Base-by-base conservation (phyloP, 2,888 invertebrate genomes). In the Philonicus albiceps region DNA sequence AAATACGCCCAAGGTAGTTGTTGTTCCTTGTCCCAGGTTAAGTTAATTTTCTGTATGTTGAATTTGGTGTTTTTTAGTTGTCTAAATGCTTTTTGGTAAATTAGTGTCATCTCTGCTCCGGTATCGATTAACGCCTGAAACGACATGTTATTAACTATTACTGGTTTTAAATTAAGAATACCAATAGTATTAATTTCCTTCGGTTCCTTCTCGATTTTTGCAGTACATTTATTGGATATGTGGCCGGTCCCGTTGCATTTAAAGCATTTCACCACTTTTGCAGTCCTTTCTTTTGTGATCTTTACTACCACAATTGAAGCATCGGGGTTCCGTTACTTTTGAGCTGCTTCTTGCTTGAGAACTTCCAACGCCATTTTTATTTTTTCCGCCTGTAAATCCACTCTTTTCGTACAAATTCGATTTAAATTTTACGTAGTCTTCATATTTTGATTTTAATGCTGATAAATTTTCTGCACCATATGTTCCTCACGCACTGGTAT, bases 181-280 rank as follows among this genome's bases (percentile, higher is more conserved):
- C 30, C 43, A 13, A 80, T 49, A 0, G 55, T 55, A 11, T 55
- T 55, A 55, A 55, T 55, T 55, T 55, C 11, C 49, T 49, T 84
- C n/a, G 19, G 31, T 64, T 86, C 73, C 27, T 22, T 34, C 3
- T 40, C 31, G 22, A 0, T 22, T 11, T 55, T 37, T n/a, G n/a
- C 22, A n/a, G 16, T n/a, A 16, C 30, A 74, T 1, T 27, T 78
- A 30, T 34, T 64, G 30, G 87, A 74, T 53, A 88, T 89, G 80
- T 90, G 90, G 1, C 90, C 90, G 80, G 88, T 90, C 1, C 88
- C 78, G 40, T 89, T 88, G 76, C 90, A 91, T 84, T 75, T 89
- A 75, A 90, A 91, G 86, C 90, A 91, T 88, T 90, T 91, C 4
- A 89, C 87, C 90, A 83, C 89, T 90, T n/a, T 34, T 73, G n/a